Conservation (phyloP, 2,797 vertebrate genomes). For the Clamator glandarius region DNA sequence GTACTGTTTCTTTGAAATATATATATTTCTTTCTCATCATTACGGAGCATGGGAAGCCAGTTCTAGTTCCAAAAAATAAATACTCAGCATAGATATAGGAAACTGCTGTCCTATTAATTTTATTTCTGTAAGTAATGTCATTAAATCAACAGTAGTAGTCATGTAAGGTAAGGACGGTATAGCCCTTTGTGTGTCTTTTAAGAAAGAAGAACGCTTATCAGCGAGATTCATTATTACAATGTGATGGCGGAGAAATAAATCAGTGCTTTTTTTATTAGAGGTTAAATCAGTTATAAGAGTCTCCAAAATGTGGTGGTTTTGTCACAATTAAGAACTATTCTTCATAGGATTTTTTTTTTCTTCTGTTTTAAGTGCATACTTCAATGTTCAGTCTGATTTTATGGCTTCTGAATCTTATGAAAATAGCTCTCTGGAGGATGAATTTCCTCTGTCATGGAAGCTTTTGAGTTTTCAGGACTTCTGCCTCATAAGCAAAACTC, state of each 20-base stretch:
- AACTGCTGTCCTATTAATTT: conserved; percentile 33
- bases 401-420: background rate
- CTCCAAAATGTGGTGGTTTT: conserved; percentile 47
- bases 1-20: conserved; percentile 39
- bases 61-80: conserved; percentile 16
- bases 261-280: conserved; percentile 69
- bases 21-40: background rate
- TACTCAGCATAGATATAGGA: conserved; percentile 34
- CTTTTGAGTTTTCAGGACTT: background rate
- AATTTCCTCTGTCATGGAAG: background rate
- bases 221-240: conserved; percentile 69
- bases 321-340: conserved; percentile 32
- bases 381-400: background rate
- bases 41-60: background rate
- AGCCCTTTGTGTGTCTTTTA: conserved; percentile 55
- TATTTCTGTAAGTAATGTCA: conserved; percentile 36
- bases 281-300: conserved; percentile 59
- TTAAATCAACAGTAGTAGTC: conserved; percentile 32
- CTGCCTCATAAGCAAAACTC: background rate
- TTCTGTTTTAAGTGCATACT: conserved; percentile 8
- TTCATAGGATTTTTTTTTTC: background rate
- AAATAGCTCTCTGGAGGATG: background rate
- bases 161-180: conserved; percentile 21
- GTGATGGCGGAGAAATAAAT: conserved; percentile 55
- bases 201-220: conserved; percentile 65